Evolutionary conservation across 2,113 vertebrate species (phyloP).

Genomic region (Nyctibius bracteatus): DNA sequence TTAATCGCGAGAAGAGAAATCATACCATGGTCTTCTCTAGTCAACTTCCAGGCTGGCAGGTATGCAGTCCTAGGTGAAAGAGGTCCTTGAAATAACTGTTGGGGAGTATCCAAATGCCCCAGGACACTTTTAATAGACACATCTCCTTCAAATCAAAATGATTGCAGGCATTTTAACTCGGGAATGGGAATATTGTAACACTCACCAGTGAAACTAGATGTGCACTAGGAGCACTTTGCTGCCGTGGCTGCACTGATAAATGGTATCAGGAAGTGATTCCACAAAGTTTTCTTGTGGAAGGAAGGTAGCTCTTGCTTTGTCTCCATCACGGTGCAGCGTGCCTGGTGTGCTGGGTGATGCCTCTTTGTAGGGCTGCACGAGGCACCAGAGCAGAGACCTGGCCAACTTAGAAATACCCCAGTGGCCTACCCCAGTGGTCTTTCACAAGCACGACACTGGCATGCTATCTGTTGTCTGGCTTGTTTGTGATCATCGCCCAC

Average conservation of each 20-base stretch:
- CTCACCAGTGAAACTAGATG: neutral
- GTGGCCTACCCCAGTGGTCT: too few species aligned
- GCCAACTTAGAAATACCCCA: neutral
- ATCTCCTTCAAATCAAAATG: neutral
- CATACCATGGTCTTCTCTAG: neutral
- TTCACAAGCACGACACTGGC: neutral
- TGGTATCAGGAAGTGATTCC: neutral
- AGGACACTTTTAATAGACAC: neutral
- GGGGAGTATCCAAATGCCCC: neutral
- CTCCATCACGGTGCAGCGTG: accelerated
- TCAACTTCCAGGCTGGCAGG: neutral
- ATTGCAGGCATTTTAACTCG: neutral
- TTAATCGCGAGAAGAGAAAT: neutral
- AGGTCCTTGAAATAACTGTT: neutral
- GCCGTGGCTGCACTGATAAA: neutral
- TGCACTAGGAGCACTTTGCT: neutral
- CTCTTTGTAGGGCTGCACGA: neutral
- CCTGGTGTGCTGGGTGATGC: neutral
- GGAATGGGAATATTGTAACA: neutral
- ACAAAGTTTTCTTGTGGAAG: neutral
- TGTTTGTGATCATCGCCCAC: neutral
- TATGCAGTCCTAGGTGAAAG: neutral
- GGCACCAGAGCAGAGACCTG: neutral
- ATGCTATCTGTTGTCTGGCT: neutral
- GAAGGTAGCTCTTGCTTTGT: neutral